A percentile compares a stretch with the other conserved stretches of the same genome.
These are phyloP conservation scores for Vombatus ursinus DNA, from an alignment of 2,113 vertebrate genomes.

Conservation along the genomic window DNA sequence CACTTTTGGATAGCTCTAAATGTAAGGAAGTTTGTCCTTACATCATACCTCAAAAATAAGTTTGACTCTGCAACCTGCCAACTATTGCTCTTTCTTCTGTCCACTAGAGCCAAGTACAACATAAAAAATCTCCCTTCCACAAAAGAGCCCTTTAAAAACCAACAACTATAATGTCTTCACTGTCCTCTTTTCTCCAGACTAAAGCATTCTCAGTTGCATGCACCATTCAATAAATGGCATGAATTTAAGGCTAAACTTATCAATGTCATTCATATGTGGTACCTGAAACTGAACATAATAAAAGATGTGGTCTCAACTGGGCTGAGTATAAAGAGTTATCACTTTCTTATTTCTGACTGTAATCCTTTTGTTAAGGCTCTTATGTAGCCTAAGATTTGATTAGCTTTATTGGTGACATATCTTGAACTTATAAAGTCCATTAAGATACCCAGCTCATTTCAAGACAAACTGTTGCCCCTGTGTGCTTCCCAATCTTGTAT, in stretches of 20 bases:
- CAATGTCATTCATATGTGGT: neutral
- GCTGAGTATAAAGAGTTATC: neutral
- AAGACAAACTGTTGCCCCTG: neutral
- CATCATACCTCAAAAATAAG: neutral
- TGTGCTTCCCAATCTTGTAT: neutral
- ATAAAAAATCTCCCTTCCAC: neutral
- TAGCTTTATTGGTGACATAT: neutral
- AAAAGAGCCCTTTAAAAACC: neutral
- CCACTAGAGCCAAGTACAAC: neutral
- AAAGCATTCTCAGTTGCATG: neutral
- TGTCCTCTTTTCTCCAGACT: neutral
- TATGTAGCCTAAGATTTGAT: neutral
- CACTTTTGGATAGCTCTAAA: neutral
- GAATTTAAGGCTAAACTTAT: neutral
- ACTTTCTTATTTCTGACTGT: neutral
- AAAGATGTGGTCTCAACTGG: neutral
- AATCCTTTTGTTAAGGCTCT: neutral
- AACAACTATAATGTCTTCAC: neutral
- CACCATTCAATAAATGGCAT: neutral
- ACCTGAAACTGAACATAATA: neutral
- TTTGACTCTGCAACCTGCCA: neutral
- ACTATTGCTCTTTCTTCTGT: neutral
- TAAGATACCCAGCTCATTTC: neutral
- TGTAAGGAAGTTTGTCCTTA: neutral
- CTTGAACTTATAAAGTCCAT: neutral